Evolutionary conservation across 2,888 invertebrate genomes (phyloP).

Genomic region (Hololepta plana): DNA sequence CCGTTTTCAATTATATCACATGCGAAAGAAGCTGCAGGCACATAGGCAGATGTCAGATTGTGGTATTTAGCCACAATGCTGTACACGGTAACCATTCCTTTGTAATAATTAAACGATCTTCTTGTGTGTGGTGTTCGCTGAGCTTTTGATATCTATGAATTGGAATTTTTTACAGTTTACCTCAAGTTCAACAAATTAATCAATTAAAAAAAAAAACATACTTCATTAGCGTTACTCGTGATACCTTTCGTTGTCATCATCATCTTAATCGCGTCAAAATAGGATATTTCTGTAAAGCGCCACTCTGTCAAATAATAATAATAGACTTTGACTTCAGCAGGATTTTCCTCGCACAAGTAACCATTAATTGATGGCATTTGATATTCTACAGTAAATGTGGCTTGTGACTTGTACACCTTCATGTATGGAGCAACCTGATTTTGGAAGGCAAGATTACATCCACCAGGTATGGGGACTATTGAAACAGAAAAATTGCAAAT

Average conservation of each 20-base stretch:
- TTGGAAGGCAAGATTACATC: conserved; percentile 54
- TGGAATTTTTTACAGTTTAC: too few relatives aligned
- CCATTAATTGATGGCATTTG: conserved; percentile 29
- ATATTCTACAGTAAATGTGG: conserved; percentile 34
- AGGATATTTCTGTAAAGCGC: conserved; percentile 1
- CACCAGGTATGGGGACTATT: conserved; percentile 55
- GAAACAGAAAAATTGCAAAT: too few relatives aligned
- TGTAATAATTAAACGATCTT: conserved; percentile 38
- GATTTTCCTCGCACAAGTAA: conserved; percentile 22
- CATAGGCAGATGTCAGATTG: conserved; percentile 38
- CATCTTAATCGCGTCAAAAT: conserved; percentile 12
- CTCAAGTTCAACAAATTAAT: too few relatives aligned
- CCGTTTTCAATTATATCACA: conserved; percentile 34
- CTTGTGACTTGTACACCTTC: conserved; percentile 22
- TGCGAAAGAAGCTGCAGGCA: conserved; percentile 47
- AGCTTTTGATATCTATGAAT: conserved; percentile 5
- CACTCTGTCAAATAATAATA: conserved; percentile 41
- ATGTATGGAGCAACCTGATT: conserved; percentile 40
- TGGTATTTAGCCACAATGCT: conserved; percentile 33
- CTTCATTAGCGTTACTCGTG: conserved; percentile 27
- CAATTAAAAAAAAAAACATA: conserved; percentile 2
- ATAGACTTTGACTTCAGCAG: conserved; percentile 34
- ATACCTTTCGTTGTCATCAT: conserved; percentile 44
- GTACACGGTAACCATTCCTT: conserved; percentile 41
- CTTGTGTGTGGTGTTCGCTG: conserved; percentile 17